Evolutionary conservation across 2,888 invertebrate genomes (phyloP), one percentile per base, ranked within the genome.

Genomic region (Eugnorisma glareosa): DNA sequence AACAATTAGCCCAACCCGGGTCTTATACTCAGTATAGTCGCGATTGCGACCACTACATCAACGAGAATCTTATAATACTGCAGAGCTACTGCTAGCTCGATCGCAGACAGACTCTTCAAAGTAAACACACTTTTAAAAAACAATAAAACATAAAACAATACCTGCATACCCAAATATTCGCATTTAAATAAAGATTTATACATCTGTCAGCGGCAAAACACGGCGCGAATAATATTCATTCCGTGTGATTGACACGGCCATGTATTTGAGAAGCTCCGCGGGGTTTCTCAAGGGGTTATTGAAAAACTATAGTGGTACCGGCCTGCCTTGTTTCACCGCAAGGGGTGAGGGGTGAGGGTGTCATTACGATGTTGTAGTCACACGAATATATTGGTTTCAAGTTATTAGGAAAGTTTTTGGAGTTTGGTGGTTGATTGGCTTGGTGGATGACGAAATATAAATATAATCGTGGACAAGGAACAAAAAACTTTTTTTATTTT

Each of bases 261-360:
- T 93, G 93, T 92, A 93, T 94, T 94, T 92, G 95, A 93, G 92
- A 89, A 92, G 91, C 95, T 76, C 96, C 88, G 94, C 95, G 93
- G 96, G 96, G 86, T 81, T 91, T 90, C 93, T 92, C 90, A 94
- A 95, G 94, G 96, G 96, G 94, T 95, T 93, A 91, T 93, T 94
- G 93, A 93, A 94, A 94, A 94, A 94, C 92, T 93, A 64, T 64
- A 91, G 92, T 85, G 90, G 91, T 90, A 90, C 88, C 90, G 91
- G 90, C 91, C 94, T 93, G 94, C 94, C 95, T 94, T 93, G 94
- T 94, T 93, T 89, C 88, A 93, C 94, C 93, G 89, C 94, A 89
- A 93, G 92, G 92, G 93, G 93, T 79, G 90, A 93, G 92, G 92
- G 93, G 93, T 79, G 90, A 89, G 88, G 88, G 87, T 79, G 86